phyloP scores from a whole-genome alignment of 2,113 vertebrate genomes.

The Casuarius casuarius region DNA sequence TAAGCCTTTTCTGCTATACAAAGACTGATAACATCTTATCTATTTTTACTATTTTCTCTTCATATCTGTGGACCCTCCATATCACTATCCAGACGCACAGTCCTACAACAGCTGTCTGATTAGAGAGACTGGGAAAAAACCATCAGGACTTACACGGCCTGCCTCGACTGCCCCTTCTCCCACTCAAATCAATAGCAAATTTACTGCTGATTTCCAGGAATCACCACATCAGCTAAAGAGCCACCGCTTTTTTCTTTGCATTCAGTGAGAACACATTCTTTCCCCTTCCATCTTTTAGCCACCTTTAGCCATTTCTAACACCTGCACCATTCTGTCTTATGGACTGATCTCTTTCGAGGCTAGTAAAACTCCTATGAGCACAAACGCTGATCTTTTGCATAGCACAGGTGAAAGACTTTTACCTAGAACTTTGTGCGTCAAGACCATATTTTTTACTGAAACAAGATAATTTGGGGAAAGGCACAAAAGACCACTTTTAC shows the following conservation, averaged over 20 bases:
- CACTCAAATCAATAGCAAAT: background rate
- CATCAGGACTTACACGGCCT: background rate
- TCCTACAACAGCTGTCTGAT: background rate
- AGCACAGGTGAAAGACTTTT: background rate
- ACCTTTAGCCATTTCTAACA: background rate
- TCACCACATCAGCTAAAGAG: background rate
- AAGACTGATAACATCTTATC: background rate
- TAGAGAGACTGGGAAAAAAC: background rate
- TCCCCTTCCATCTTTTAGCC: background rate
- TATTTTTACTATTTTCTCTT: background rate
- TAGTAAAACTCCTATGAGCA: background rate
- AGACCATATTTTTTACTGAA: rapidly evolving
- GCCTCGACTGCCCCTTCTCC: background rate
- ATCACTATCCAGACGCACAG: background rate
- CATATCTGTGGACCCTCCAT: background rate
- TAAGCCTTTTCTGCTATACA: background rate
- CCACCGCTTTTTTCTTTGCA: background rate
- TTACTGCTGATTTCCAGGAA: background rate
- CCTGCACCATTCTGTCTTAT: rapidly evolving
- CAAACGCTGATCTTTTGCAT: background rate
- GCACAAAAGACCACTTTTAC: background rate
- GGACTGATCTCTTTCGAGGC: background rate
- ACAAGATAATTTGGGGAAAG: background rate
- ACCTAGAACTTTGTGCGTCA: background rate
- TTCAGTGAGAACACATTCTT: background rate